Conservation (phyloP, 23 tunicate genomes). For the Phallusia fumigata region DNA sequence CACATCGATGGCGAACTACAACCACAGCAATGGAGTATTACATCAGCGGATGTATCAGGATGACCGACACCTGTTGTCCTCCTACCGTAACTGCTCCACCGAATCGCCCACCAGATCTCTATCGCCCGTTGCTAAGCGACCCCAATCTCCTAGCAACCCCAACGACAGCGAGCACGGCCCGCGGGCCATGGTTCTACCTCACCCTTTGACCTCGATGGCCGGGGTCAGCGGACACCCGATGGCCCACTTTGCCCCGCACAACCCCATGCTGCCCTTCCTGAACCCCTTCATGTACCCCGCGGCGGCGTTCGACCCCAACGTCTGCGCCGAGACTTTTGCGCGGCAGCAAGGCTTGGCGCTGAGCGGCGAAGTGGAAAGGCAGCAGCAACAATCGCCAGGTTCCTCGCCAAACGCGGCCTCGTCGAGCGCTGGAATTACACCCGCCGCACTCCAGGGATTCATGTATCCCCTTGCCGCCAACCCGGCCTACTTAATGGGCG, state of each 20-base stretch:
- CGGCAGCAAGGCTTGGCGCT: constrained; percentile 25
- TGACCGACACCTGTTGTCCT: constrained; percentile 3
- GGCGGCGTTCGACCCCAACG: constrained; percentile 21
- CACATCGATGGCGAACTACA: background rate
- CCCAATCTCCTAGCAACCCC: background rate
- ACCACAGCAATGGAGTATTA: constrained; percentile 28
- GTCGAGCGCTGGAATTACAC: constrained; percentile 2
- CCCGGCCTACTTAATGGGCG: constrained; percentile 44
- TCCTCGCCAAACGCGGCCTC: constrained; percentile 31
- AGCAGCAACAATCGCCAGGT: constrained; percentile 33
- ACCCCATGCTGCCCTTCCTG: constrained; percentile 48
- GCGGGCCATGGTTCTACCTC: constrained; percentile 22
- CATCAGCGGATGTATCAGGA: constrained; percentile 6
- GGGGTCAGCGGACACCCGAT: constrained; percentile 22
- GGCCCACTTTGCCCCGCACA: constrained; percentile 26
- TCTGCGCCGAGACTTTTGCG: constrained; percentile 43
- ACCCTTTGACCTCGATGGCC: constrained; percentile 13
- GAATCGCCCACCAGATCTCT: constrained; percentile 25
- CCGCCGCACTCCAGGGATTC: constrained; percentile 29
- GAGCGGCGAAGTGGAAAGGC: constrained; percentile 7
- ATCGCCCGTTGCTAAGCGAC: constrained; percentile 19
- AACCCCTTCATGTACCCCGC: constrained; percentile 28
- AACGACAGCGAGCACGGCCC: constrained; percentile 11
- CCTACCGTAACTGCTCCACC: constrained; percentile 23
- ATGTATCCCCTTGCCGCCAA: constrained; percentile 39